Evolutionary conservation across 2,113 vertebrate species (phyloP), one percentile per base, ranked within the genome.

Genomic region (Sinocyclocheilus rhinocerous): DNA sequence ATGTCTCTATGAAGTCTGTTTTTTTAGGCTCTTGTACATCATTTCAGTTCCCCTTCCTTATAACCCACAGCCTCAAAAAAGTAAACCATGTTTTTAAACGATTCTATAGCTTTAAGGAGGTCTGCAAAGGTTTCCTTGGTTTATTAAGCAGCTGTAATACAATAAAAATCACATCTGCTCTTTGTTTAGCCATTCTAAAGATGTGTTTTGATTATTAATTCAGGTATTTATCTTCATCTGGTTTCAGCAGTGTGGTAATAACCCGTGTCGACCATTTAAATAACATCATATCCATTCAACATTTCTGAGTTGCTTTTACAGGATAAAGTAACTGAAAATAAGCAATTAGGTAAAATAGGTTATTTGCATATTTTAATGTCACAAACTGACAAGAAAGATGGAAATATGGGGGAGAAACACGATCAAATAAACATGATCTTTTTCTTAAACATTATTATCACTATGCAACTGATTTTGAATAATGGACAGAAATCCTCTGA

Each of bases 1-100:
- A 82, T 67, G 24, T 82, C 11, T 82, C 24, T 67, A 59, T 78
- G 18, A 39, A 69, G 39, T 20, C 9, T n/a, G 20, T 42, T 79
- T 36, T 79, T n/a, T n/a, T 33, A 57, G 12, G 20, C 55, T 79
- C 10, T 29, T 55, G 2, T 24, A 77, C 16, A 55, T 77, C 42
- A 16, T 29, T 81, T 81, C n/a, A 2, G n/a, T 81, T 81, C 22
- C 48, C 79, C 26, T 18, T 33, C 26, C 11, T 33, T 50, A 26
- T 26, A 81, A 48, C n/a, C 33, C 78, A 65, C 59, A 18, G 4
- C n/a, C 59, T 20, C 36, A 16, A 9, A 24, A 39, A 24, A 50
- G 16, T 6, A 29, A 20, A 12, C 10, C 2, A 3, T n/a, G 57
- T 22, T 39, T 22, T 59, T 36, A 12, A 59, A 57, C 20, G 16